Conservation (phyloP, 2,113 vertebrate genomes). For the Alosa alosa region DNA sequence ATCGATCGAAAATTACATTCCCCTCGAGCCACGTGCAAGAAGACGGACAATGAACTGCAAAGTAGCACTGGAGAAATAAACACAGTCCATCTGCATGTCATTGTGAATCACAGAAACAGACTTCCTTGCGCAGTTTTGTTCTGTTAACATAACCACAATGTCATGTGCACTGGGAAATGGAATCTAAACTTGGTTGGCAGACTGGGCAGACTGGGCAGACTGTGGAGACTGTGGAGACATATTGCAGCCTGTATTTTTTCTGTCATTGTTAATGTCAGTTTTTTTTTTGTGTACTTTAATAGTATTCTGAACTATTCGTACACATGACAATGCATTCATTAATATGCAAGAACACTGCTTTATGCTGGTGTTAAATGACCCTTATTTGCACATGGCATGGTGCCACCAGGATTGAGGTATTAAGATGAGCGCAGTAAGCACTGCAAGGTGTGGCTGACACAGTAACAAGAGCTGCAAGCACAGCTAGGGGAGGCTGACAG, state of each 20-base stretch:
- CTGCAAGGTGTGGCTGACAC: not conserved
- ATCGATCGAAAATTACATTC: constrained; percentile 64
- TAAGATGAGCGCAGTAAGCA: not conserved
- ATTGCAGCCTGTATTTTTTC: not conserved
- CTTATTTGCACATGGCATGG: not conserved
- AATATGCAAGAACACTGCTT: not conserved
- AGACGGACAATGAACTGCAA: not conserved
- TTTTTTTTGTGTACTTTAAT: not conserved
- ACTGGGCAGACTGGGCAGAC: not conserved
- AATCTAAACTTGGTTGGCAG: not conserved
- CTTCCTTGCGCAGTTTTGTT: not conserved
- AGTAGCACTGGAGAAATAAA: not conserved
- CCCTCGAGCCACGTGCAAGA: constrained; percentile 13
- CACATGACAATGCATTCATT: not conserved
- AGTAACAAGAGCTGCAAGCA: not conserved
- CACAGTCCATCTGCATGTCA: not conserved
- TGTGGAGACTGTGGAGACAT: not conserved
- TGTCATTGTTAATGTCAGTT: not conserved
- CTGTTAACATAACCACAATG: not conserved
- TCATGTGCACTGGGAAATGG: not conserved
- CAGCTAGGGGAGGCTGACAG: not conserved
- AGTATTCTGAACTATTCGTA: not conserved
- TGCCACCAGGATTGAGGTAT: not conserved
- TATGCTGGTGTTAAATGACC: not conserved
- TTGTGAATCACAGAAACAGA: not conserved